phyloP scores from a whole-genome alignment of 2,113 vertebrate species.

The Prunella fulvescens region DNA sequence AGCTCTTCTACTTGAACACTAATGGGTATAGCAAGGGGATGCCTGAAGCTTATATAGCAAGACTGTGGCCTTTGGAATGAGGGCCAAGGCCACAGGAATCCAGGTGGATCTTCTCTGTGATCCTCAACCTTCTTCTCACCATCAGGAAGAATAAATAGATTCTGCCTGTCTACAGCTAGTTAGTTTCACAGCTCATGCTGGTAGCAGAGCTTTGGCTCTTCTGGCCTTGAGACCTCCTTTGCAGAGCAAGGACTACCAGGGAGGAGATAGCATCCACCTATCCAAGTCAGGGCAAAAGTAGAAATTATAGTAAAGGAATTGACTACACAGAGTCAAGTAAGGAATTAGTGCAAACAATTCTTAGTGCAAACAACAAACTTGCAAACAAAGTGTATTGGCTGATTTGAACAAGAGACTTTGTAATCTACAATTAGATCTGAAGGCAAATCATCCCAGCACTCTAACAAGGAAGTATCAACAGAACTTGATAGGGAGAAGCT shows the following conservation, averaged over 20 bases:
- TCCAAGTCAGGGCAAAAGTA: neutral
- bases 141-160: neutral
- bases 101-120: neutral
- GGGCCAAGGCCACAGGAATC: neutral
- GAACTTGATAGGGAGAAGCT: neutral
- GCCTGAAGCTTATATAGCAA: neutral
- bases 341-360: neutral
- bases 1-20: neutral
- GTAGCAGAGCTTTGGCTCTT: neutral
- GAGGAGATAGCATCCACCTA: neutral
- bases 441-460: neutral
- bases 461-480: neutral
- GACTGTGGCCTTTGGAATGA: neutral
- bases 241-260: neutral
- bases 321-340: neutral
- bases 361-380: neutral
- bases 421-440: neutral
- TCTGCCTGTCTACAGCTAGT: neutral
- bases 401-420: neutral
- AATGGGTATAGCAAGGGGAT: neutral
- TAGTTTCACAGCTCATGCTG: neutral
- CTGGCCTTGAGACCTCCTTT: neutral
- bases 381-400: neutral
- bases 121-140: neutral
- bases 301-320: neutral